These are phyloP conservation scores for Papilio gigon DNA, from an alignment of 2,888 invertebrate species.

Conservation along the genomic window DNA sequence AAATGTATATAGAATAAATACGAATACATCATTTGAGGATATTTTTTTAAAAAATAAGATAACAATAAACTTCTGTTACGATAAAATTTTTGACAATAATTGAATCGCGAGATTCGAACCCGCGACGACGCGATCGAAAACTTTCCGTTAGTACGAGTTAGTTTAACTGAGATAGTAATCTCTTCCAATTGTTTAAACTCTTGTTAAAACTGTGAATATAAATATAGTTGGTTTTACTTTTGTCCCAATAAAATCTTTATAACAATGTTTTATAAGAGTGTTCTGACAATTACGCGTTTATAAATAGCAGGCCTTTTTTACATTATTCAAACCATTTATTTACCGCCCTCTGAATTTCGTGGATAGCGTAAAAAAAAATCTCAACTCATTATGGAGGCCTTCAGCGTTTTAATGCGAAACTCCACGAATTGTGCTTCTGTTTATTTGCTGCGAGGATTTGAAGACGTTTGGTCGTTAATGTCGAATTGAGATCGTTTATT, in stretches of 20 bases:
- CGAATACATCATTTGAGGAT: too few species aligned
- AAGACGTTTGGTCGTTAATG: slow-evolving; percentile 8
- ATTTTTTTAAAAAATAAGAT: too few species aligned
- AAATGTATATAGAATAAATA: too few species aligned
- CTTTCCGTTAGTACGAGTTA: too few species aligned
- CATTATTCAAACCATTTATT: slow-evolving; percentile 25
- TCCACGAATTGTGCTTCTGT: slow-evolving; percentile 11
- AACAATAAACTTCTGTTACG: too few species aligned
- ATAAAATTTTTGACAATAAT: too few species aligned
- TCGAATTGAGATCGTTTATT: not conserved
- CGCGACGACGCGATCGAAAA: too few species aligned
- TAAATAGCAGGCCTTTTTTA: slow-evolving; percentile 15
- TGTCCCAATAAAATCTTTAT: not conserved
- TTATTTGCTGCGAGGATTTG: slow-evolving; percentile 8
- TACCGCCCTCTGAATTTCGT: slow-evolving; percentile 14
- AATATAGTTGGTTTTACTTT: not conserved
- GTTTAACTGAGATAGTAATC: too few species aligned
- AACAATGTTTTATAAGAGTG: not conserved
- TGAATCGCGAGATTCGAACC: too few species aligned
- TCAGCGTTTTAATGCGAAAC: slow-evolving; percentile 21
- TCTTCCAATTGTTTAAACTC: not conserved
- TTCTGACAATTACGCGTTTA: slow-evolving; percentile 8
- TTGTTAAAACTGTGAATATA: not conserved
- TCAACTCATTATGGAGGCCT: slow-evolving; percentile 15
- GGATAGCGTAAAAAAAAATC: slow-evolving; percentile 14